Percentiles rank a stretch among this genome's conserved stretches.
Conservation (phyloP, 2,113 vertebrate genomes). For the Amblyornis subalaris region DNA sequence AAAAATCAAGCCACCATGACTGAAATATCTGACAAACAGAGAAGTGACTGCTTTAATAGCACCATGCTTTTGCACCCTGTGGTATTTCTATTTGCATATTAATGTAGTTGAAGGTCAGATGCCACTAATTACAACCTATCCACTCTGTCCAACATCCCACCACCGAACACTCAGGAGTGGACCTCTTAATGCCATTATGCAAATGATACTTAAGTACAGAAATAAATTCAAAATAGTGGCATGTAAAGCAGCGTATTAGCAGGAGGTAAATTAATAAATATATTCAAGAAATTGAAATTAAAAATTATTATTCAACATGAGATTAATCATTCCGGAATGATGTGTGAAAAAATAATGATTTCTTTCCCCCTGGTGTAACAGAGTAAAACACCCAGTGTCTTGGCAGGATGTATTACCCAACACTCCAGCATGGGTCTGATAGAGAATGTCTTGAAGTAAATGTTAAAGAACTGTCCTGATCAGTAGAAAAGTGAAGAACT, state of each 20-base stretch:
- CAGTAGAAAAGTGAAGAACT: not conserved
- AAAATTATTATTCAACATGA: slow-evolving; percentile 71
- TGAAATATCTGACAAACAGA: not conserved
- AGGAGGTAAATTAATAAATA: slow-evolving; percentile 78
- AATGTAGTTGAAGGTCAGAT: slow-evolving; percentile 95
- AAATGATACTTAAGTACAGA: slow-evolving; percentile 82
- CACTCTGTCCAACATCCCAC: slow-evolving; percentile 85
- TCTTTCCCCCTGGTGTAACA: not conserved
- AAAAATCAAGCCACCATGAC: not conserved
- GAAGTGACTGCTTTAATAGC: not conserved
- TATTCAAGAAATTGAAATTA: slow-evolving; percentile 73
- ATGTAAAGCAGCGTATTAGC: slow-evolving; percentile 72
- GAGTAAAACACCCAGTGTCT: slow-evolving; percentile 39
- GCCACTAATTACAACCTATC: slow-evolving; percentile 92
- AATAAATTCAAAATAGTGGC: slow-evolving; percentile 77
- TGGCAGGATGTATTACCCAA: not conserved
- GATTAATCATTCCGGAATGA: slow-evolving; percentile 67
- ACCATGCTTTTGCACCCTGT: slow-evolving; percentile 69
- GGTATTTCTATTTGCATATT: slow-evolving; percentile 91
- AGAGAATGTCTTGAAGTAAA: not conserved
- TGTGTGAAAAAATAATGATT: slow-evolving; percentile 18
- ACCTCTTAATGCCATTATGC: slow-evolving; percentile 92
- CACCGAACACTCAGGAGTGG: slow-evolving; percentile 82
- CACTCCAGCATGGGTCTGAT: not conserved
- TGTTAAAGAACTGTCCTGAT: not conserved